phyloP scores from a whole-genome alignment of 2,888 invertebrate genomes.

The Conops quadrifasciatus region DNA sequence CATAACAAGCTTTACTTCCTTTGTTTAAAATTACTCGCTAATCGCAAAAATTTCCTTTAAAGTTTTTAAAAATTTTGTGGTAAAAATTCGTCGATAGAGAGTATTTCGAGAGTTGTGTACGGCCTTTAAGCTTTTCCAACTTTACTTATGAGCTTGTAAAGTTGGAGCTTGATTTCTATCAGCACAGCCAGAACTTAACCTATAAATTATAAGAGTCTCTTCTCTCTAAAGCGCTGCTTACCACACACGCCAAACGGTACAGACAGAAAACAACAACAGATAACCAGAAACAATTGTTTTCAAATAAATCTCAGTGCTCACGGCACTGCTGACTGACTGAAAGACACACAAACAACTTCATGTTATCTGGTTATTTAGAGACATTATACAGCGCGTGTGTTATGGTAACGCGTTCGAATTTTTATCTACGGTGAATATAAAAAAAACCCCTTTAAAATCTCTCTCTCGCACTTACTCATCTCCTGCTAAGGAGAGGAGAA shows the following conservation, averaged over 20 bases:
- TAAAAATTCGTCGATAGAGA: too few relatives aligned
- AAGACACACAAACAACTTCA: not conserved
- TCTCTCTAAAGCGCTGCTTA: not conserved
- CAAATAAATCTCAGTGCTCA: constrained; percentile 33
- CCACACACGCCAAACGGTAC: too few relatives aligned
- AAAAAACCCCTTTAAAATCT: not conserved
- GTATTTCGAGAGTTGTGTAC: not conserved
- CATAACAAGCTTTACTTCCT: too few relatives aligned
- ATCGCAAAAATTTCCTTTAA: too few relatives aligned
- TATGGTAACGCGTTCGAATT: constrained; percentile 8
- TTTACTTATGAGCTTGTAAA: not conserved
- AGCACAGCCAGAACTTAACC: constrained; percentile 28
- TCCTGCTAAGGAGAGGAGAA: not conserved
- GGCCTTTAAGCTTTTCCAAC: not conserved
- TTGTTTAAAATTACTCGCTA: too few relatives aligned
- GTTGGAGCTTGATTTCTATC: constrained; percentile 12
- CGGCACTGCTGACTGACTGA: not conserved
- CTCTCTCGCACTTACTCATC: not conserved
- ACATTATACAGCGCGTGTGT: not conserved
- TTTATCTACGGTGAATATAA: not conserved
- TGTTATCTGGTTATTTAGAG: constrained; percentile 15
- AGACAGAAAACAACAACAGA: constrained; percentile 1
- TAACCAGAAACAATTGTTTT: constrained; percentile 31
- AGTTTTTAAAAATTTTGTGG: too few relatives aligned
- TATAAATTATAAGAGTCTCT: constrained; percentile 27